Evolutionary conservation across 2,113 vertebrate genomes (phyloP), one percentile per base, ranked within the genome.

Genomic region (rat (Rattus norvegicus)): DNA sequence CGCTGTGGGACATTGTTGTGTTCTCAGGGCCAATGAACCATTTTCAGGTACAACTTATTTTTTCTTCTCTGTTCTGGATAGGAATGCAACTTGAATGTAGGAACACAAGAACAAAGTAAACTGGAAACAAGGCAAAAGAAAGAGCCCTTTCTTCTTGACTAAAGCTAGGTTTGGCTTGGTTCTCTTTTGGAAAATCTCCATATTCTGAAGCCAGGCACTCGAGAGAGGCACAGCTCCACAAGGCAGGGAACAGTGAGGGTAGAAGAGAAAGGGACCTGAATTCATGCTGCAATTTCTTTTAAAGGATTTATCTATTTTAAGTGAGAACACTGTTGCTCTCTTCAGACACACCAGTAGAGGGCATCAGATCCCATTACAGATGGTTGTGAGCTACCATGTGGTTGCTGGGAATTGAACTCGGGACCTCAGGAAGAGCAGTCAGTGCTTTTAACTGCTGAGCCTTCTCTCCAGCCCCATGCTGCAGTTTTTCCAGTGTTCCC

Each of bases 41-140:
- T 70, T 70, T 97, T 80, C 70, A 94, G 75, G 17, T 22, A 47
- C 7, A 67, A 61, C 30, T 72, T 52, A 47, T 8, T 52, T 28
- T 70, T 22, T 20, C 20, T 47, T 67, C 26, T 17, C 65, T 86
- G 28, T 77, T 87, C 56, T 79, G 56, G 54, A 67, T 16, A 83
- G n/a, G 36, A 59, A 59, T 77, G 63, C n/a, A 77, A 77, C 52
- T n/a, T 94, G 61, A 10, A 75, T 88, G 76, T 59, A 12, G 24
- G 75, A 87, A 91, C 52, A 59, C 5, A 67, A 92, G 76, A 47
- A 92, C 72, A 77, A 79, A 76, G 90, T 85, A 49, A 94, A 30
- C n/a, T 92, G 36, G 84, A 76, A 85, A 92, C 63, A 84, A 97
- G 88, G 76, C 63, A 56, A 93, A 95, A 93, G 77, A 92, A 95